A percentile compares a stretch with the other conserved stretches of the same genome.
Evolutionary conservation across 2,113 vertebrate genomes (phyloP).

Genomic region (Bujurquina vittata): DNA sequence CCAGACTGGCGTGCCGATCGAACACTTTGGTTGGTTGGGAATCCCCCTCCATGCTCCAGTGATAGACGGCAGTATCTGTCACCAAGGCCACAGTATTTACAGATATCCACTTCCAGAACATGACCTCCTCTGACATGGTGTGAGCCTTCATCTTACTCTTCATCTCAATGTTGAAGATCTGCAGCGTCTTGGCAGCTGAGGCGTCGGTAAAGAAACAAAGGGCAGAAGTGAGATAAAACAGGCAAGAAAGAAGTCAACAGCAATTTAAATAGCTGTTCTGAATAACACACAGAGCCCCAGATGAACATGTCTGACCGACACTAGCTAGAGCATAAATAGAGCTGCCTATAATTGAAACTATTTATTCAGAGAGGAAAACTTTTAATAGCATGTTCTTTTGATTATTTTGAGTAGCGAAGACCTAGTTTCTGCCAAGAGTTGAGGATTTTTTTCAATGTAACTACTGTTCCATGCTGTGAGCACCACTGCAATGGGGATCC

Average conservation of each 20-base stretch:
- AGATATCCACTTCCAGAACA: slow-evolving; percentile 97
- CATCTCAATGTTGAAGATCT: slow-evolving; percentile 97
- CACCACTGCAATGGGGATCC: neutral
- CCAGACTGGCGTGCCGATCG: slow-evolving; percentile 90
- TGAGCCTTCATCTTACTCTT: slow-evolving; percentile 96
- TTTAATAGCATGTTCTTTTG: neutral
- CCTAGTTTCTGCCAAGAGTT: neutral
- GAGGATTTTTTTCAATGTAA: neutral
- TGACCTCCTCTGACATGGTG: slow-evolving; percentile 91
- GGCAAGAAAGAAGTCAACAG: neutral
- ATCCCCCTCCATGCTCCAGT: slow-evolving; percentile 96
- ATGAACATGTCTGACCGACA: neutral
- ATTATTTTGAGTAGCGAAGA: neutral
- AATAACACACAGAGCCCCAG: neutral
- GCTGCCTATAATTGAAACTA: neutral
- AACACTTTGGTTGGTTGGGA: slow-evolving; percentile 91
- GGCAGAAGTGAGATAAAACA: neutral
- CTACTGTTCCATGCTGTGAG: neutral
- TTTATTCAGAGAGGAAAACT: neutral
- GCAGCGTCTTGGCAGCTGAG: slow-evolving; percentile 91
- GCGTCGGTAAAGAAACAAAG: neutral
- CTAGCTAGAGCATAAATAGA: neutral
- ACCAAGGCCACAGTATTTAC: slow-evolving; percentile 91
- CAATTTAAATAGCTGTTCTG: neutral
- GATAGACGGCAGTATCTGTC: slow-evolving; percentile 89